A percentile compares a stretch with the other conserved stretches of the same genome.
Conservation (phyloP, 2,113 vertebrate genomes). For the Lanius ludovicianus region DNA sequence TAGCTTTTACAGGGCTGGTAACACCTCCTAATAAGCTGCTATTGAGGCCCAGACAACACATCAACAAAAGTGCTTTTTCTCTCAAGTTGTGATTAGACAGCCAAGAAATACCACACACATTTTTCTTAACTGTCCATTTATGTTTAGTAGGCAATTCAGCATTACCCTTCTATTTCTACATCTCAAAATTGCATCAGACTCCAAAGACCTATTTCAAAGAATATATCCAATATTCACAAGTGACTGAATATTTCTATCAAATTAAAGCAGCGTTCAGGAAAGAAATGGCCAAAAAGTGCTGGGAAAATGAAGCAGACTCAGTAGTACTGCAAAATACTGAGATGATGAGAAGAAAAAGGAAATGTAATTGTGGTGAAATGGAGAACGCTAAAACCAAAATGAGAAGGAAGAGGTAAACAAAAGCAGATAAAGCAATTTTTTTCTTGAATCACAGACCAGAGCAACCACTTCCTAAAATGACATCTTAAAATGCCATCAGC, state of each 20-base stretch:
- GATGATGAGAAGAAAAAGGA: constrained; percentile 12
- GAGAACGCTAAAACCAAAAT: neutral
- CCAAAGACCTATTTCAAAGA: neutral
- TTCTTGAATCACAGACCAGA: neutral
- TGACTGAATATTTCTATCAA: neutral
- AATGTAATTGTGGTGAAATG: neutral
- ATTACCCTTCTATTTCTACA: neutral
- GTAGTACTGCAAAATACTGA: neutral
- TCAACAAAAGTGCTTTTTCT: neutral
- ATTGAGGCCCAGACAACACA: neutral
- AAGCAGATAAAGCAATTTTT: neutral
- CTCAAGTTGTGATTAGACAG: neutral
- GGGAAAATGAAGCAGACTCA: neutral
- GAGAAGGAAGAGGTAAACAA: neutral
- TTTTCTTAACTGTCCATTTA: neutral
- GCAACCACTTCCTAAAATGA: neutral
- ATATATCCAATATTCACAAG: neutral
- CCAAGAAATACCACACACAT: neutral
- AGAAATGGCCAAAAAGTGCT: neutral
- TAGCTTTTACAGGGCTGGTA: neutral
- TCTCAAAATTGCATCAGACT: neutral
- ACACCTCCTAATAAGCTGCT: neutral
- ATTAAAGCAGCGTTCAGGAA: neutral
- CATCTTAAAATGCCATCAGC: neutral
- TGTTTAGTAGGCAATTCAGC: neutral